Evolutionary conservation across 2,888 invertebrate species (phyloP).

Genomic region (Thyatira batis): DNA sequence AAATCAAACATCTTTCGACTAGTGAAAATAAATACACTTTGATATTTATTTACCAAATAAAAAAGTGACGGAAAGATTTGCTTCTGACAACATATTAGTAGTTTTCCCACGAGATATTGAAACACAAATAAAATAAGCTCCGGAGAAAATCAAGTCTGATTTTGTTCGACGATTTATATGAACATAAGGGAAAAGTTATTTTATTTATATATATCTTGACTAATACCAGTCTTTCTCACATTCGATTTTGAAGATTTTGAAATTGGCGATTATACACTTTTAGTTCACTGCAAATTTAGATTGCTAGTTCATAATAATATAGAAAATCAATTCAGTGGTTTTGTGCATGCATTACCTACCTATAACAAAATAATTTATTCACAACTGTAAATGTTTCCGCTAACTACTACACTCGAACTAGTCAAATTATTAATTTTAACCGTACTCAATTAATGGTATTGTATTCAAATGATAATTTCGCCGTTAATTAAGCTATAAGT

Average conservation of each 20-base stretch:
- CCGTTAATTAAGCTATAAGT: background rate
- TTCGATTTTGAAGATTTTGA: too few species aligned
- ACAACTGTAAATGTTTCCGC: background rate
- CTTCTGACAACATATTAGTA: background rate
- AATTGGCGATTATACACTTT: background rate
- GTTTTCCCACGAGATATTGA: background rate
- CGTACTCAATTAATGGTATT: background rate
- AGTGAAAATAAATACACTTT: background rate
- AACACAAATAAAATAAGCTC: background rate
- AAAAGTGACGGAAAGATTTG: background rate
- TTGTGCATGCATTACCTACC: background rate
- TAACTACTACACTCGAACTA: background rate
- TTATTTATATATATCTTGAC: background rate
- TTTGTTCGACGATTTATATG: background rate
- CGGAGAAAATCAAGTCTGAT: background rate
- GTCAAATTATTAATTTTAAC: background rate
- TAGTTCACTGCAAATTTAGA: too few species aligned
- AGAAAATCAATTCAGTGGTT: background rate
- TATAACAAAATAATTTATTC: conserved; percentile 1
- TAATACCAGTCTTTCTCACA: background rate
- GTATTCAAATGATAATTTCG: conserved; percentile 1
- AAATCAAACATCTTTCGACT: too few species aligned
- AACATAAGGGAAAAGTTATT: background rate
- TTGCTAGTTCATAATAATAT: too few species aligned
- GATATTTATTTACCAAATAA: background rate